Conservation (phyloP, 2,888 invertebrate genomes). For the Amiota communis region DNA sequence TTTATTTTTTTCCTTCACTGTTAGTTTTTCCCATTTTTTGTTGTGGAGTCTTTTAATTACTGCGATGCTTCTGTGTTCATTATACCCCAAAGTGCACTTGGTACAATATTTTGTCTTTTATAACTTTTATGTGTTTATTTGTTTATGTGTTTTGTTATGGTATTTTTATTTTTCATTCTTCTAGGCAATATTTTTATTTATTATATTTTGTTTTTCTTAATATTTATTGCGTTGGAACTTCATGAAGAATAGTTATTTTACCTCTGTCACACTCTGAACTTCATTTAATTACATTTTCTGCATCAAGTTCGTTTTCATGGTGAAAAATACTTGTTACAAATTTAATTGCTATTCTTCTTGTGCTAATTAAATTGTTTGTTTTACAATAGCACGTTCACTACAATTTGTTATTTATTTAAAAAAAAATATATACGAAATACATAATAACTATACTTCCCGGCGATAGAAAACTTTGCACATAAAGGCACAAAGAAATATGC, state of each 20-base stretch:
- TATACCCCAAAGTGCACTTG: conserved; percentile 18
- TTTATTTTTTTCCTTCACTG: neutral
- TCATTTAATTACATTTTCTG: neutral
- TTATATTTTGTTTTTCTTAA: neutral
- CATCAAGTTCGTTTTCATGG: neutral
- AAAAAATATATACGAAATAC: too few species aligned
- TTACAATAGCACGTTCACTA: too few species aligned
- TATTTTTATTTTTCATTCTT: neutral
- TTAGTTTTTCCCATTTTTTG: neutral
- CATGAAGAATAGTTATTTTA: neutral
- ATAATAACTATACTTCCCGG: too few species aligned
- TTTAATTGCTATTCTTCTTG: too few species aligned
- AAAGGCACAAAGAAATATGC: too few species aligned
- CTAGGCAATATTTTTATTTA: neutral
- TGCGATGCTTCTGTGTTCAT: neutral
- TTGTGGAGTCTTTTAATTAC: conserved; percentile 20
- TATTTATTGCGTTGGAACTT: neutral
- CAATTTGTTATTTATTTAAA: too few species aligned
- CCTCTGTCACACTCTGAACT: neutral
- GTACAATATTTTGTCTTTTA: conserved; percentile 1
- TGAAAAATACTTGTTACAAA: too few species aligned
- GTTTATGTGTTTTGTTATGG: too few species aligned
- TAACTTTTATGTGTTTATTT: conserved; percentile 16
- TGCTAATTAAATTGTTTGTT: too few species aligned
- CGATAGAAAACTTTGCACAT: too few species aligned